Evolutionary conservation across 92 coral and sea anemone species (phyloP).

Genomic region (Chrysogorgia sp.): DNA sequence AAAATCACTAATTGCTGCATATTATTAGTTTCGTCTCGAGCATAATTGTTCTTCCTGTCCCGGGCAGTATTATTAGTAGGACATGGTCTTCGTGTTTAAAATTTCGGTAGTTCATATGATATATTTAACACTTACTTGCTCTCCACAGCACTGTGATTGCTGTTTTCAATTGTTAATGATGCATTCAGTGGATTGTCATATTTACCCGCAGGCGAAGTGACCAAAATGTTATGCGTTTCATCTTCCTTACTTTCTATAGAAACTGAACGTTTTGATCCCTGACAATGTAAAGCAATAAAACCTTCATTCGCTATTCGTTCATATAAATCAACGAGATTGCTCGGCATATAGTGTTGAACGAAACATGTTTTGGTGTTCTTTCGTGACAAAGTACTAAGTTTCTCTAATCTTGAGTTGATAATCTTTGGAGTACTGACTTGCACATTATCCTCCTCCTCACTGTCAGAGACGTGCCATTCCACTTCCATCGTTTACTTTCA

Average conservation of each 20-base stretch:
- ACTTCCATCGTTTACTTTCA: slow-evolving; percentile 25
- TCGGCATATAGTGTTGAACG: slow-evolving; percentile 15
- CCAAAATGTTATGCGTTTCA: neutral
- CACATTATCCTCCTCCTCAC: slow-evolving; percentile 20
- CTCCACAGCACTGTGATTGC: neutral
- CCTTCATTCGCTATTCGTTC: slow-evolving; percentile 34
- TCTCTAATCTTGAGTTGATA: slow-evolving; percentile 13
- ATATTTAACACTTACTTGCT: neutral
- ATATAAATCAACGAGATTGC: slow-evolving; percentile 25
- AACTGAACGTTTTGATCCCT: slow-evolving; percentile 19
- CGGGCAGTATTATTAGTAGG: too few relatives aligned
- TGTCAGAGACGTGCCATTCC: slow-evolving; percentile 44
- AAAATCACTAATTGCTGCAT: too few relatives aligned
- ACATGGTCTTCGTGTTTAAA: too few relatives aligned
- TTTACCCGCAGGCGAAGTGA: neutral
- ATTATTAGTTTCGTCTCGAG: too few relatives aligned
- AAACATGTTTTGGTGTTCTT: neutral
- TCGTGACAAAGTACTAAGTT: neutral
- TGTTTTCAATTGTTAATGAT: neutral
- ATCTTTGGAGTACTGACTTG: neutral
- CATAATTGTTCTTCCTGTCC: too few relatives aligned
- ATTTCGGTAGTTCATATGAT: neutral
- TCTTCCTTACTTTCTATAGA: neutral
- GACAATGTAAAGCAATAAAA: slow-evolving; percentile 19
- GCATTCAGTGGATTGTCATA: neutral